Evolutionary conservation across 2,797 vertebrate genomes (phyloP), one percentile per base, ranked within the genome.

Genomic region (Sebastes goodei): DNA sequence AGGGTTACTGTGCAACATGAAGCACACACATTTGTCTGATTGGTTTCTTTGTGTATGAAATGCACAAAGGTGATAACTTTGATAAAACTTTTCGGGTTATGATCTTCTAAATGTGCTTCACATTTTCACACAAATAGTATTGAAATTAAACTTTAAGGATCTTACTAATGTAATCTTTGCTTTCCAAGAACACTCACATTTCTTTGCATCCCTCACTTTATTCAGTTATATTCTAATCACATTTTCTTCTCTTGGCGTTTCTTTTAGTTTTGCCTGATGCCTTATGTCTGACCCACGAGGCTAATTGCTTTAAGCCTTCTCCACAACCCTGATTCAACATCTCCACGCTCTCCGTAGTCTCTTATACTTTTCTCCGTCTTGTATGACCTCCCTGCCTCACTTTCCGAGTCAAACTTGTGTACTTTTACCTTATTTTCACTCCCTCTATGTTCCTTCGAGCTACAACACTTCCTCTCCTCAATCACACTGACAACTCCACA

Each of bases 241-340:
- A 75, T 83, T 74, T 83, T 57, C 78, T 65, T 69, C 61, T 72
- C 49, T 78, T 23, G 11, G 84, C 23, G 14, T n/a, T 29, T 78
- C 60, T 75, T 75, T 82, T 60, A 73, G 71, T 74, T 81, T 88
- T 81, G 35, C 57, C 71, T 76, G 86, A 91, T 84, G 76, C 86
- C 83, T 90, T 81, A 78, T 76, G 49, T 4, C 68, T 81, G 60
- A 89, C 84, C 83, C 69, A 63, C 6, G 20, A 84, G 76, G 84
- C 80, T 84, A 85, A 87, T 86, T 89, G 67, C 78, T 86, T 84
- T 74, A 83, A 88, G 75, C 78, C 80, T 74, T 70, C 74, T 71
- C 30, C 70, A 57, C 80, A 74, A 70, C 66, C 64, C 49, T 32
- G 71, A 79, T 88, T 78, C 30, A 78, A 63, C 60, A 63, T 57